phyloP scores from a whole-genome alignment of 2,797 vertebrate genomes.

The Myotis myotis region DNA sequence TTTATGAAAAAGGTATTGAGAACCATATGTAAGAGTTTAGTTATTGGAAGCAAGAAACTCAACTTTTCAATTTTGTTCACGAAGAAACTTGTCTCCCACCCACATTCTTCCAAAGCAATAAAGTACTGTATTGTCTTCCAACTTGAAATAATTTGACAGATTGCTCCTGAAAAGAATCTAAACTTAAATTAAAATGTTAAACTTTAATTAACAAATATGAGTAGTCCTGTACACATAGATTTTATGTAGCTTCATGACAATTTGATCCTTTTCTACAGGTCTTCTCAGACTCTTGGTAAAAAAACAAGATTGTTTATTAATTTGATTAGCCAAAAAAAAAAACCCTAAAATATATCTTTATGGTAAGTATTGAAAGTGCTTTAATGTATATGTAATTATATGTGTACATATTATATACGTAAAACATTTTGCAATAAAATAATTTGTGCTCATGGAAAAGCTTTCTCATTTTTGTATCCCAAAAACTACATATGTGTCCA shows the following conservation, averaged over 20 bases:
- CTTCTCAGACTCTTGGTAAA: not conserved
- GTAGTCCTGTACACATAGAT: not conserved
- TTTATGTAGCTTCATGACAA: not conserved
- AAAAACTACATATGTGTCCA: not conserved
- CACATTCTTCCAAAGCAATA: not conserved
- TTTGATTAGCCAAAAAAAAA: not conserved
- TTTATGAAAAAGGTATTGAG: not conserved
- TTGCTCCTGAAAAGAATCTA: slow-evolving; percentile 1
- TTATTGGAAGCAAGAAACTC: not conserved
- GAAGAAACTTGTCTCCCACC: not conserved
- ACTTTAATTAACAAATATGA: not conserved
- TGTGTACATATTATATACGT: not conserved
- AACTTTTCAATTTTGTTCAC: not conserved
- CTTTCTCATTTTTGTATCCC: not conserved
- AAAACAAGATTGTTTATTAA: not conserved
- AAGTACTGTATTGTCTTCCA: not conserved
- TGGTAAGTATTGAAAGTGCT: not conserved
- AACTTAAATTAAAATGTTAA: slow-evolving; percentile 4
- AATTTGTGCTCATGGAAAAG: not conserved
- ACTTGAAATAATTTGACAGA: slow-evolving; percentile 30
- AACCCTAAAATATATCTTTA: not conserved
- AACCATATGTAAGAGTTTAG: not conserved
- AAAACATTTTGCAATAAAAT: not conserved
- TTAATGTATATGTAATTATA: not conserved
- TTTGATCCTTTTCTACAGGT: not conserved